Evolutionary conservation across 2,113 vertebrate genomes (phyloP).

Genomic region (Pelmatolapia mariae): DNA sequence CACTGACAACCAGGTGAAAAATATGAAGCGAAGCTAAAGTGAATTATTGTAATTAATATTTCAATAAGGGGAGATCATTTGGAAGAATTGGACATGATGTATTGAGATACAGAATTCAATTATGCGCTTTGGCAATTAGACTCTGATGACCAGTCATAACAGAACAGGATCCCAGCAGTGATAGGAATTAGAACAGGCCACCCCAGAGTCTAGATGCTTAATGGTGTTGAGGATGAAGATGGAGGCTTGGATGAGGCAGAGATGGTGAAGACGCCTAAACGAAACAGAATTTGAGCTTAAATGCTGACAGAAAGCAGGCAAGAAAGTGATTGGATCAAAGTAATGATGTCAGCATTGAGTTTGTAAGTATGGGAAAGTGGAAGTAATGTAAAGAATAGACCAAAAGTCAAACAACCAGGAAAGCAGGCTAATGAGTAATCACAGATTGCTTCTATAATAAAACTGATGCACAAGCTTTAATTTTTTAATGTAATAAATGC

Average conservation of each 20-base stretch:
- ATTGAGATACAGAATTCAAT: neutral
- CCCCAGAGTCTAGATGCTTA: neutral
- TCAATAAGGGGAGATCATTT: neutral
- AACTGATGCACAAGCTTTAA: neutral
- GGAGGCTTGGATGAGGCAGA: neutral
- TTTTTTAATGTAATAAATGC: neutral
- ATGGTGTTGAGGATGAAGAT: neutral
- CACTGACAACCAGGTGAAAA: neutral
- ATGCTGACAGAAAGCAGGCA: neutral
- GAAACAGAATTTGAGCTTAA: neutral
- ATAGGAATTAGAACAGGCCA: neutral
- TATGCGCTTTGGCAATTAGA: neutral
- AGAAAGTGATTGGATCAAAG: neutral
- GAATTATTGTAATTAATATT: neutral
- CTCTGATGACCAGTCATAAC: neutral
- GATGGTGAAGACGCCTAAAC: neutral
- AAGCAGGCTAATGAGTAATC: neutral
- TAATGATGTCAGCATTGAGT: neutral
- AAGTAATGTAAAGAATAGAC: neutral
- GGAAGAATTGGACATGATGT: neutral
- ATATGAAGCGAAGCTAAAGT: neutral
- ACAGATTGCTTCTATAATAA: neutral
- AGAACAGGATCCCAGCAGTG: neutral
- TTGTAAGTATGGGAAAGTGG: rapidly evolving
- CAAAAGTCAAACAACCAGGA: neutral